Conservation (phyloP, 1,140 invertebrate species). For the Whitmania pigra region DNA sequence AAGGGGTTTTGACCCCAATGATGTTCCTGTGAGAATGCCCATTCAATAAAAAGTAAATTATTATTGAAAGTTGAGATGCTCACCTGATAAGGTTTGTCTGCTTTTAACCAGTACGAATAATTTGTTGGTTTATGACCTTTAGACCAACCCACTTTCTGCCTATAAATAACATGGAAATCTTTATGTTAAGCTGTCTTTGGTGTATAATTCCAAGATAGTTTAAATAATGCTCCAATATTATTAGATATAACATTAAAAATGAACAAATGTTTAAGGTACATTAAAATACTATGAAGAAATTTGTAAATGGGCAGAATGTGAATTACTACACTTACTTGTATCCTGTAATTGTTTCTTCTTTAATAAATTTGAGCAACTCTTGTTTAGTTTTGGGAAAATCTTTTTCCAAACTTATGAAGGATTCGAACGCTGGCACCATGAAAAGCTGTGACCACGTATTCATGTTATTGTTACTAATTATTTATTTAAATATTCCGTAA, state of each 20-base stretch:
- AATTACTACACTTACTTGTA: slow-evolving; percentile 60
- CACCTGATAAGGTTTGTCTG: slow-evolving; percentile 63
- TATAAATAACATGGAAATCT: not conserved
- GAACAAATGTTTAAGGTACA: not conserved
- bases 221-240: slow-evolving; percentile 29
- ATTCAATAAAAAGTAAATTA: too few species aligned
- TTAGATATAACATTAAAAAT: not conserved
- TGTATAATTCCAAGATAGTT: slow-evolving; percentile 29
- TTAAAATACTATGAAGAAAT: not conserved
- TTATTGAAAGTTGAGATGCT: slow-evolving; percentile 1
- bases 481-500: too few species aligned
- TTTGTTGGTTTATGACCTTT: slow-evolving; percentile 69
- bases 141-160: slow-evolving; percentile 37
- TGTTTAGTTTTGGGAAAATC: slow-evolving; percentile 61
- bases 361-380: slow-evolving; percentile 57
- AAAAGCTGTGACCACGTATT: slow-evolving; percentile 35
- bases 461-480: too few species aligned
- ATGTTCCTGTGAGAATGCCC: too few species aligned
- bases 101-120: slow-evolving; percentile 61
- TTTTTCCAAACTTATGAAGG: slow-evolving; percentile 59
- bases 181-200: not conserved
- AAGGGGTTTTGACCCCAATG: too few species aligned
- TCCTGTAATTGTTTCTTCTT: slow-evolving; percentile 56
- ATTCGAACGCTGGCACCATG: slow-evolving; percentile 77
- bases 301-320: not conserved